A percentile compares a stretch with the other conserved stretches of the same genome.
Evolutionary conservation across 2,888 invertebrate species (phyloP).

Genomic region (Drosophila subsilvestris): DNA sequence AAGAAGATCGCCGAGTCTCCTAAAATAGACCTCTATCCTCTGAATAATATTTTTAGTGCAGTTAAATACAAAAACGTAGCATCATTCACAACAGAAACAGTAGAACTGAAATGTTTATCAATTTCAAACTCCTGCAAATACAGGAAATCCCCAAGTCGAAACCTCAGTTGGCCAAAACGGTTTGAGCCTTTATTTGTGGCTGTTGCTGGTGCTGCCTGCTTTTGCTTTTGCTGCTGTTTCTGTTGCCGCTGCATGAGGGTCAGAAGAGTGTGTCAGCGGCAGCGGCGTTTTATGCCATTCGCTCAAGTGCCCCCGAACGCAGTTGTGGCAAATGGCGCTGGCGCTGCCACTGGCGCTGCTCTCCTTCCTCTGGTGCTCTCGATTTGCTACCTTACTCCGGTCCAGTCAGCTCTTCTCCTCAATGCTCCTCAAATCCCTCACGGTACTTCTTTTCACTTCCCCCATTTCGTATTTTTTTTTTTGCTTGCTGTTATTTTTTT

Average conservation of each 20-base stretch:
- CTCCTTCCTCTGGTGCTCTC: conserved; percentile 40
- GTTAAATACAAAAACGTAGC: not conserved
- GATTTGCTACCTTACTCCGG: conserved; percentile 34
- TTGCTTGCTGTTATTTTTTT: conserved; percentile 10
- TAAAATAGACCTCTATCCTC: not conserved
- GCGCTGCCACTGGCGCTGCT: not conserved
- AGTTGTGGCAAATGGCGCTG: conserved; percentile 72
- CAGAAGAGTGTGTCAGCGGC: conserved; percentile 7
- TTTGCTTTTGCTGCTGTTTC: conserved; percentile 47
- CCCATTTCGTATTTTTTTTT: not conserved
- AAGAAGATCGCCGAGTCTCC: not conserved
- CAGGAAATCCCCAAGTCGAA: not conserved
- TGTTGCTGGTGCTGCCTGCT: conserved; percentile 11
- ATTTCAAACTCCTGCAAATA: not conserved
- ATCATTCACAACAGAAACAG: not conserved
- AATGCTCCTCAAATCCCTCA: not conserved
- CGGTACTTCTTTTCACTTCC: not conserved
- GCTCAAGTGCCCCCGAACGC: conserved; percentile 68
- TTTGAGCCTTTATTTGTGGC: conserved; percentile 1
- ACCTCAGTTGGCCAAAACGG: conserved; percentile 5
- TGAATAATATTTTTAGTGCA: not conserved
- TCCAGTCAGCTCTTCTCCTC: not conserved
- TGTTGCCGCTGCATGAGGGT: conserved; percentile 35
- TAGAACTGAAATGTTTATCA: not conserved
- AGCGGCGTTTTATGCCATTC: conserved; percentile 45